phyloP scores from a whole-genome alignment of 2,113 vertebrate genomes.

The Grallaria varia region DNA sequence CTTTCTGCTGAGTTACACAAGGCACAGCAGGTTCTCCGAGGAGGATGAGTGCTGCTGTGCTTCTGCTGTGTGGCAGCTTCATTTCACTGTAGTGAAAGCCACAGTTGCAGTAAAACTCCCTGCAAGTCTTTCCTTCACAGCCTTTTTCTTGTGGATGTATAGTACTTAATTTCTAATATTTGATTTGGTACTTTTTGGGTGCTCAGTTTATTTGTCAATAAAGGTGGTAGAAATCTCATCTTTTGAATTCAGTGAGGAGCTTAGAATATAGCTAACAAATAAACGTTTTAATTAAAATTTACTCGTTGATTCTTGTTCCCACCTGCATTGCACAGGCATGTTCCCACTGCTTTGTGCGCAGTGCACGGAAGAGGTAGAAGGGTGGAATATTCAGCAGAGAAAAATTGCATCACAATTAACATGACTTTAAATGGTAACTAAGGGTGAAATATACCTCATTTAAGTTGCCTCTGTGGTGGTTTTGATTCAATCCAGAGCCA shows the following conservation, averaged over 20 bases:
- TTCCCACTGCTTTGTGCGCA: background rate
- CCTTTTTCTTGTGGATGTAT: background rate
- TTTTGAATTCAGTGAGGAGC: background rate
- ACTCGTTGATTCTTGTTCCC: background rate
- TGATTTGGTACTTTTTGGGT: background rate
- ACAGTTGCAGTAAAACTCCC: background rate
- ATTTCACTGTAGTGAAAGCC: background rate
- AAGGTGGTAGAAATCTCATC: background rate
- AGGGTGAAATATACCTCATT: background rate
- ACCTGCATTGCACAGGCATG: background rate
- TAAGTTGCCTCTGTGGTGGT: background rate
- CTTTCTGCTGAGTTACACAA: background rate
- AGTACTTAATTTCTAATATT: background rate
- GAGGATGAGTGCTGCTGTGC: background rate
- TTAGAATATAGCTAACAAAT: background rate
- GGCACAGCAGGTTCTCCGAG: background rate
- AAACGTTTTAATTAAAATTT: background rate
- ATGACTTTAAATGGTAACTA: background rate
- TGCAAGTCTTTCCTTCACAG: background rate
- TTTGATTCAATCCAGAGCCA: background rate
- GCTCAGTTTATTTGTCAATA: background rate
- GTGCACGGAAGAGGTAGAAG: background rate
- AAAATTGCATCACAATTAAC: background rate
- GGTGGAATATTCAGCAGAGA: background rate
- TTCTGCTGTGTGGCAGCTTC: background rate